phyloP scores from a whole-genome alignment of 2,113 vertebrate genomes.

The Phaethornis superciliosus region DNA sequence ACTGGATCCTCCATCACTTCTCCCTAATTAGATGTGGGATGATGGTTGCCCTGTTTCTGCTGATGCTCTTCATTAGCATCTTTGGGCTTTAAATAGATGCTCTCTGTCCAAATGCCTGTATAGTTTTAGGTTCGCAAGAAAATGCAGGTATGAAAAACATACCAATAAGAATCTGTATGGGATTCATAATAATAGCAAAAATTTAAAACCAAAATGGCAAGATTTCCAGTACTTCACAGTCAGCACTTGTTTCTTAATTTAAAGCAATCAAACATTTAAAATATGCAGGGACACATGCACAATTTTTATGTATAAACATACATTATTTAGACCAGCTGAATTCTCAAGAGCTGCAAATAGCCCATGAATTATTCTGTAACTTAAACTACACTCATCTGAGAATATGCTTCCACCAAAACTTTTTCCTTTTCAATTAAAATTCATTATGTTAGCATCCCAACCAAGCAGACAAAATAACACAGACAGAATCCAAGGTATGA shows the following conservation, averaged over 20 bases:
- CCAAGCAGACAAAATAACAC: slow-evolving; percentile 4
- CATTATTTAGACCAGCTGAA: slow-evolving; percentile 66
- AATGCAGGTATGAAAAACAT: background rate
- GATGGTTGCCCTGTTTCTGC: background rate
- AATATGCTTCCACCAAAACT: slow-evolving; percentile 30
- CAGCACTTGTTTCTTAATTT: slow-evolving; percentile 30
- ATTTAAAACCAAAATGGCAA: slow-evolving; percentile 12
- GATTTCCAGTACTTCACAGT: background rate
- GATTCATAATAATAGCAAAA: background rate
- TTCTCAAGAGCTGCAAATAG: slow-evolving; percentile 55
- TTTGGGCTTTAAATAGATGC: slow-evolving; percentile 5
- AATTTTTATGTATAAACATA: slow-evolving; percentile 57
- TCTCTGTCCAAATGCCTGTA: background rate
- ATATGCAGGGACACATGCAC: slow-evolving; percentile 48
- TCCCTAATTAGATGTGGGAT: background rate
- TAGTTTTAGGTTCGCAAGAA: background rate
- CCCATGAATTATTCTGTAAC: slow-evolving; percentile 66
- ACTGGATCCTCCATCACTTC: background rate
- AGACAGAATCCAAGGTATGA: background rate
- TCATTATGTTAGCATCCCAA: background rate
- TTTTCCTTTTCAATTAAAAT: slow-evolving; percentile 61
- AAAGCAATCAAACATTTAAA: slow-evolving; percentile 53
- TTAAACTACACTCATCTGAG: slow-evolving; percentile 40
- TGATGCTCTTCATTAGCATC: background rate
- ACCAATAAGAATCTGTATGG: background rate